These are phyloP conservation scores for Erpetoichthys calabaricus DNA, from an alignment of 2,797 vertebrate genomes.

Conservation along the genomic window DNA sequence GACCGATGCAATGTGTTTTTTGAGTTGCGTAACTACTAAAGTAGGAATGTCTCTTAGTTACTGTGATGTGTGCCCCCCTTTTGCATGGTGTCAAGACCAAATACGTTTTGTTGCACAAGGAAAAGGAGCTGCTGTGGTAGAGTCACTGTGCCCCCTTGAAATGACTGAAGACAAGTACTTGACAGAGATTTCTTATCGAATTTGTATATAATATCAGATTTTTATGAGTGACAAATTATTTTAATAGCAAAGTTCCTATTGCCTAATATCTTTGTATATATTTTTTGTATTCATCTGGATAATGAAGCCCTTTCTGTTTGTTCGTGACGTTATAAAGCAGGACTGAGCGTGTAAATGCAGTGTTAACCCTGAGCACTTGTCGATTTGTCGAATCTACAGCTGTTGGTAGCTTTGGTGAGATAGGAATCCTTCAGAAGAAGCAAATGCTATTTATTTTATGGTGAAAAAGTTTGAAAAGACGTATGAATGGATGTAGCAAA, in stretches of 20 bases:
- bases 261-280: slow-evolving; percentile 50
- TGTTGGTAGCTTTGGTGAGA: no score
- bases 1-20: not conserved
- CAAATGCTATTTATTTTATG: no score
- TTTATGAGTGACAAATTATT: slow-evolving; percentile 89
- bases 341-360: no score
- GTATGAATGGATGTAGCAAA: no score
- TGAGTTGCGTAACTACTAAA: not conserved
- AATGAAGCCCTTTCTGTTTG: slow-evolving; percentile 25
- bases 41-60: slow-evolving; percentile 8
- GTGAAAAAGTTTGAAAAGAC: no score
- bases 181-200: slow-evolving; percentile 56
- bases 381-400: no score
- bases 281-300: slow-evolving; percentile 38
- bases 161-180: slow-evolving; percentile 38
- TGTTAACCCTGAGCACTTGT: no score
- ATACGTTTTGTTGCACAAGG: slow-evolving; percentile 32
- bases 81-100: slow-evolving; percentile 55
- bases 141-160: slow-evolving; percentile 27
- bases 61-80: slow-evolving; percentile 23
- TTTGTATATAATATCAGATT: slow-evolving; percentile 85
- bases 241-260: slow-evolving; percentile 61
- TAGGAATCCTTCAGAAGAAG: no score
- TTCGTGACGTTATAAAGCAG: no score
- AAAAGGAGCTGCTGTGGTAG: slow-evolving; percentile 27